These are phyloP conservation scores for Pachyuromys duprasi DNA, from an alignment of 2,797 vertebrate species.

Conservation along the genomic window DNA sequence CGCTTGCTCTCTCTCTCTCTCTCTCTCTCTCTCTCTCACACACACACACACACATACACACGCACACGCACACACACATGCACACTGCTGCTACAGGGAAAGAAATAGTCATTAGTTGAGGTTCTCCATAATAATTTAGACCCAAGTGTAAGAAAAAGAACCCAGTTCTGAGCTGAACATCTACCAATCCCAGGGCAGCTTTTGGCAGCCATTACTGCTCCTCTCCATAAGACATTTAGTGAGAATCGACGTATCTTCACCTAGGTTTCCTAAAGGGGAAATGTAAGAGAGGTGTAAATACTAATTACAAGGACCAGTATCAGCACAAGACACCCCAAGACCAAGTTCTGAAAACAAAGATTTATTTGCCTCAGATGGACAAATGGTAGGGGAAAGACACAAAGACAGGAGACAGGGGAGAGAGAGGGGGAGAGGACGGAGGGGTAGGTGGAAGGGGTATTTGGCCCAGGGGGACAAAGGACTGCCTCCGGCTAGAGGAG, in stretches of 20 bases:
- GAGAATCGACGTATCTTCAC: neutral
- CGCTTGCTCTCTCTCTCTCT: too few species aligned
- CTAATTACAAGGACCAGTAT: neutral
- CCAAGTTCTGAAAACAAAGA: neutral
- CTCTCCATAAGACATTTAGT: neutral
- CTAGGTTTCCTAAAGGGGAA: neutral
- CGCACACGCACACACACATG: neutral
- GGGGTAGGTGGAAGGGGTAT: neutral
- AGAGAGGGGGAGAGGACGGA: neutral
- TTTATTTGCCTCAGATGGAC: neutral
- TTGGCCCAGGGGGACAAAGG: neutral
- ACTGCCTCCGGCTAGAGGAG: neutral
- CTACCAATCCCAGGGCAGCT: neutral
- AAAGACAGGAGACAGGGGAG: neutral
- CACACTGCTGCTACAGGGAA: neutral
- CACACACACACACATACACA: too few species aligned
- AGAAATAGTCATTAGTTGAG: neutral
- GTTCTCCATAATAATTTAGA: neutral
- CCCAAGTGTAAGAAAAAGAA: neutral
- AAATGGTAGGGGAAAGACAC: neutral
- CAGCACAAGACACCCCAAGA: neutral
- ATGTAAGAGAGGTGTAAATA: neutral
- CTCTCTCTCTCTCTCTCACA: too few species aligned
- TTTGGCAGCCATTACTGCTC: neutral
- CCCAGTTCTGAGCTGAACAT: neutral